A percentile compares a stretch with the other conserved stretches of the same genome.
phyloP scores from a whole-genome alignment of 2,113 vertebrate species.

The Macquaria australasica region DNA sequence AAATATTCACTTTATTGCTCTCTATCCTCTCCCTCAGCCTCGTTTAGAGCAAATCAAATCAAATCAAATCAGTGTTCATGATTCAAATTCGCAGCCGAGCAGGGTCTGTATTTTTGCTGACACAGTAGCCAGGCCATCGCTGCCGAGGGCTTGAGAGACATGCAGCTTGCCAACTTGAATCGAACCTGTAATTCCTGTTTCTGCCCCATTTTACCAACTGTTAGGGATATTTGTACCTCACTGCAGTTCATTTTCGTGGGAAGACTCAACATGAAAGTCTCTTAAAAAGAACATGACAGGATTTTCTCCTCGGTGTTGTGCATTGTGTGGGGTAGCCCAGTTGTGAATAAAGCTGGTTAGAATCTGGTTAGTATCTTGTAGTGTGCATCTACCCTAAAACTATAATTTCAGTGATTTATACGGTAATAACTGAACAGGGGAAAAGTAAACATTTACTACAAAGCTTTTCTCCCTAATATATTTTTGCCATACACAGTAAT shows the following conservation, averaged over 20 bases:
- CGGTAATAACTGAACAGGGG: background rate
- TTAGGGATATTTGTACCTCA: conserved; percentile 38
- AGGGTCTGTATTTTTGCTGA: conserved; percentile 64
- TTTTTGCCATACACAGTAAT: background rate
- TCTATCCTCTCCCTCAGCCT: conserved; percentile 26
- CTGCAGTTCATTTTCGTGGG: conserved; percentile 29
- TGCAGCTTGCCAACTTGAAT: conserved; percentile 49
- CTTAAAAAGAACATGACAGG: background rate
- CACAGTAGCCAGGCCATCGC: conserved; percentile 23
- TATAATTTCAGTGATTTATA: conserved; percentile 7
- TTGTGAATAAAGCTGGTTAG: conserved; percentile 15
- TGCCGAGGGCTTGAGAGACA: conserved; percentile 36
- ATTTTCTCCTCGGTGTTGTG: conserved; percentile 23
- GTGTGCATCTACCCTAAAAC: background rate
- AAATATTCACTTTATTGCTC: conserved; percentile 37
- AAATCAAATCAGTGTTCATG: conserved; percentile 62
- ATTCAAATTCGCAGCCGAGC: conserved; percentile 48
- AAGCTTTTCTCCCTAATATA: background rate
- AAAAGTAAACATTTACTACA: conserved; percentile 9
- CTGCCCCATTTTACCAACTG: conserved; percentile 39
- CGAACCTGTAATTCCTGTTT: conserved; percentile 45
- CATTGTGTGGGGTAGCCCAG: conserved; percentile 14
- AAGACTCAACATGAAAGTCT: conserved; percentile 19
- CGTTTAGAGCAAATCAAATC: conserved; percentile 50
- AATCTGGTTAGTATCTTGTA: conserved; percentile 4